These are phyloP conservation scores for Arenaria interpres DNA, from an alignment of 2,113 vertebrate genomes.

Conservation along the genomic window DNA sequence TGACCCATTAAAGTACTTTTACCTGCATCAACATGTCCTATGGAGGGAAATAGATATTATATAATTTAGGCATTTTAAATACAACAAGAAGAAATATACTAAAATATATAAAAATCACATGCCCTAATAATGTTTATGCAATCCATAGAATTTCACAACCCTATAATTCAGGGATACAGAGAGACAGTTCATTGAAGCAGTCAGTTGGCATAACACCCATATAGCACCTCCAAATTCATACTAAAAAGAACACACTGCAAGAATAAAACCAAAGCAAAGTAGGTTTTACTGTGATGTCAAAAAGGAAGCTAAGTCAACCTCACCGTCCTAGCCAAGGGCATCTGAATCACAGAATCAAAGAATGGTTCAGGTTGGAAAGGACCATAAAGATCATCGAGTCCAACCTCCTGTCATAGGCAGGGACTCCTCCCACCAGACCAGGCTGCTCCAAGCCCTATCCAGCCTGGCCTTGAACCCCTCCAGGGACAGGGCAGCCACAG, in stretches of 20 bases:
- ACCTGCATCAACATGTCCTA: slow-evolving; percentile 97
- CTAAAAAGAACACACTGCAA: background rate
- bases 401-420: no score
- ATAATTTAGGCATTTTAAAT: background rate
- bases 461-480: no score
- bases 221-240: background rate
- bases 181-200: background rate
- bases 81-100: background rate
- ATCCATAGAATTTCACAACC: background rate
- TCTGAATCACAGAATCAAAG: background rate
- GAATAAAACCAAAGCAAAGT: background rate
- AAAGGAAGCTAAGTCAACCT: background rate
- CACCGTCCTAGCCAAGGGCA: background rate
- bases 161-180: background rate
- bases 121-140: background rate
- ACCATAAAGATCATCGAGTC: no score
- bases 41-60: background rate
- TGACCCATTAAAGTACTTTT: slow-evolving; percentile 99
- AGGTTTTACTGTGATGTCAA: background rate
- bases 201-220: background rate
- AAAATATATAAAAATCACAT: background rate
- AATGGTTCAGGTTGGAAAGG: no score
- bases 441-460: no score
- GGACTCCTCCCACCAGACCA: no score
- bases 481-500: no score